Percentiles rank a stretch among this genome's conserved stretches.
Conservation (phyloP, 2,113 vertebrate species). For the Xenopus borealis region DNA sequence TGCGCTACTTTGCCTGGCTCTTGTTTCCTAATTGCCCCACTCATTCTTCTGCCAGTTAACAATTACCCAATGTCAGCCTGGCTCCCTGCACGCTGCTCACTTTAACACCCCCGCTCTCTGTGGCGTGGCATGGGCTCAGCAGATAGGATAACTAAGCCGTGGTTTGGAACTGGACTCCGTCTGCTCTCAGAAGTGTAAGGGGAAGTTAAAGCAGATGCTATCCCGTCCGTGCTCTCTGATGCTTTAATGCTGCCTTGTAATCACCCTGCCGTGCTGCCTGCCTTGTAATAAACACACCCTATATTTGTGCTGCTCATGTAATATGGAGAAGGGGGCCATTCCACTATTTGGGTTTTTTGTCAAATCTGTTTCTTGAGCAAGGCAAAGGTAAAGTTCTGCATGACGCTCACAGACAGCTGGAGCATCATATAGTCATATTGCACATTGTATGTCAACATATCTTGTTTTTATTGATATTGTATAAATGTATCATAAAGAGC, state of each 20-base stretch:
- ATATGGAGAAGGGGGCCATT: conserved; percentile 59
- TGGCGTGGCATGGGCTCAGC: conserved; percentile 34
- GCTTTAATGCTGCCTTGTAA: conserved; percentile 65
- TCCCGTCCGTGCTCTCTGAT: conserved; percentile 13
- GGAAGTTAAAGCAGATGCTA: conserved; percentile 39
- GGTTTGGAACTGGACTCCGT: conserved; percentile 21
- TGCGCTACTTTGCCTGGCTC: neutral
- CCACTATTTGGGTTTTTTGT: conserved; percentile 33
- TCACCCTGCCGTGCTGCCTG: conserved; percentile 68
- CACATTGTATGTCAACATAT: no score
- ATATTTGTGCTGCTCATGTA: conserved; percentile 78
- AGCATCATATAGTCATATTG: no score
- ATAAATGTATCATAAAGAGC: no score
- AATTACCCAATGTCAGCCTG: neutral
- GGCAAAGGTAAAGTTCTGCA: conserved; percentile 26
- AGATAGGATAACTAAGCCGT: conserved; percentile 31
- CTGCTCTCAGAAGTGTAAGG: conserved; percentile 2
- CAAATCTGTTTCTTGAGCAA: conserved; percentile 41
- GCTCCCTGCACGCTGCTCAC: neutral
- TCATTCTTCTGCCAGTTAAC: neutral
- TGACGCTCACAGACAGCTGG: no score
- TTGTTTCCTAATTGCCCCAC: conserved; percentile 16
- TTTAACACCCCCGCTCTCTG: conserved; percentile 9
- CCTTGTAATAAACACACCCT: conserved; percentile 78
- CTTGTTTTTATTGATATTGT: no score